Conservation (phyloP, 2,797 vertebrate species). For the Psittacula echo region DNA sequence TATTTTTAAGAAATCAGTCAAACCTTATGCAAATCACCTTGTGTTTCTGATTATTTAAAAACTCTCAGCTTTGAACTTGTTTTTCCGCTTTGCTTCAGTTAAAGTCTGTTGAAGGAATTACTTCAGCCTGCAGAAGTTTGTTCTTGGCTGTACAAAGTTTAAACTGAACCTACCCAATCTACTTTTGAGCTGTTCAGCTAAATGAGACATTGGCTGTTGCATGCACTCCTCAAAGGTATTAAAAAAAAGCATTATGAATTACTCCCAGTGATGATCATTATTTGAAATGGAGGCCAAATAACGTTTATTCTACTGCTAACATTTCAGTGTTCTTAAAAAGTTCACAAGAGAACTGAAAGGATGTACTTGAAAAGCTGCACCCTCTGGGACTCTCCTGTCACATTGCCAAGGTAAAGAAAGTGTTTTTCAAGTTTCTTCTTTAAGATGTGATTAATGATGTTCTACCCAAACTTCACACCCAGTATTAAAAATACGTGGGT, state of each 20-base stretch:
- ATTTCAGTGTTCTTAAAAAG: background rate
- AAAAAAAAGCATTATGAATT: background rate
- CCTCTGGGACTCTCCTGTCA: background rate
- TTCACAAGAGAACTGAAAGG: background rate
- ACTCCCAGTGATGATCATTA: background rate
- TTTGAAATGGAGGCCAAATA: background rate
- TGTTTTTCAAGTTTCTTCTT: background rate
- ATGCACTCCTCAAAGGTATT: background rate
- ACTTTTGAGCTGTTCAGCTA: background rate
- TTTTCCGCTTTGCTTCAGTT: conserved; percentile 14
- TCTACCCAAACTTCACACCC: background rate
- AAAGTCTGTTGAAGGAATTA: background rate
- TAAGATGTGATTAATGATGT: background rate
- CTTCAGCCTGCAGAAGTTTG: conserved; percentile 11
- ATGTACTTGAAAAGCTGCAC: background rate
- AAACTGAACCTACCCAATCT: background rate
- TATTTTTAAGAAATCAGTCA: conserved; percentile 29
- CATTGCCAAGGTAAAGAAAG: background rate
- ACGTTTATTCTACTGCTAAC: background rate
- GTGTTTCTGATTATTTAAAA: conserved; percentile 47
- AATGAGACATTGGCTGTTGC: background rate
- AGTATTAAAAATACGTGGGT: background rate
- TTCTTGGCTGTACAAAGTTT: background rate
- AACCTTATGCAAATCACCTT: conserved; percentile 24
- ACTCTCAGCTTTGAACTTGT: conserved; percentile 17